A percentile compares a stretch with the other conserved stretches of the same genome.
Conservation (phyloP, 2,888 invertebrate species). For the Meiosimyza platycephala region DNA sequence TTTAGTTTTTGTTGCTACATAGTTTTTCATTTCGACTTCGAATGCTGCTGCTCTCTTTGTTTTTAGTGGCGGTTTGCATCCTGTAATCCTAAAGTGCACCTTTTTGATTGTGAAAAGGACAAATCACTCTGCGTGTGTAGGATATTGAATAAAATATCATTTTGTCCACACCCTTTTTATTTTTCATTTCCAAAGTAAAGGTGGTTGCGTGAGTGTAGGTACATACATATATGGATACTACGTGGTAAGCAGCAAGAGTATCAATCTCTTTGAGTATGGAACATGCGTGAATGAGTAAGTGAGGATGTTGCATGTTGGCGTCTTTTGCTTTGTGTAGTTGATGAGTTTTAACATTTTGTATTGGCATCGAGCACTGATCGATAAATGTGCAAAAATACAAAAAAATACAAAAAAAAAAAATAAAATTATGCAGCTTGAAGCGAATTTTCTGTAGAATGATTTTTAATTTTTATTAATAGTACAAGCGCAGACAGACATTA, state of each 20-base stretch:
- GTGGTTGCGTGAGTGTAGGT: conserved; percentile 14
- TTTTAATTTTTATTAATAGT: conserved; percentile 9
- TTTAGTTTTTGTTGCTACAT: background rate
- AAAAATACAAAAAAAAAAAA: background rate
- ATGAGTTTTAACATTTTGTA: conserved; percentile 18
- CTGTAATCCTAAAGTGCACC: conserved; percentile 37
- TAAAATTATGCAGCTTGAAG: conserved; percentile 30
- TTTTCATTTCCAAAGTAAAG: background rate
- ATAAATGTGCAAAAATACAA: conserved; percentile 37
- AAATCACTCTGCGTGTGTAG: conserved; percentile 54
- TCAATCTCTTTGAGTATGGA: conserved; percentile 33
- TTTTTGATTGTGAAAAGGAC: conserved; percentile 54
- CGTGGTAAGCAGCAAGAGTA: conserved; percentile 14
- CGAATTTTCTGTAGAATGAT: conserved; percentile 3
- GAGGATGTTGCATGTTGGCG: conserved; percentile 38
- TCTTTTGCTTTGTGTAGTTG: conserved; percentile 38
- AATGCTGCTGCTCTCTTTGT: conserved; percentile 10
- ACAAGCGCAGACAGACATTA: conserved; percentile 50
- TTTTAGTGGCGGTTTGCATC: conserved; percentile 27
- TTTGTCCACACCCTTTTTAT: conserved; percentile 61
- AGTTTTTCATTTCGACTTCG: conserved; percentile 5
- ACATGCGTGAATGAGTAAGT: conserved; percentile 12
- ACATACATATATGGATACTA: conserved; percentile 20
- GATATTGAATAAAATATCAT: conserved; percentile 67
- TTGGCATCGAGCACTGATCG: conserved; percentile 38